Percentiles rank a stretch among this genome's conserved stretches.
Conservation (phyloP, 2,113 vertebrate species). For the Hemichromis elongatus region DNA sequence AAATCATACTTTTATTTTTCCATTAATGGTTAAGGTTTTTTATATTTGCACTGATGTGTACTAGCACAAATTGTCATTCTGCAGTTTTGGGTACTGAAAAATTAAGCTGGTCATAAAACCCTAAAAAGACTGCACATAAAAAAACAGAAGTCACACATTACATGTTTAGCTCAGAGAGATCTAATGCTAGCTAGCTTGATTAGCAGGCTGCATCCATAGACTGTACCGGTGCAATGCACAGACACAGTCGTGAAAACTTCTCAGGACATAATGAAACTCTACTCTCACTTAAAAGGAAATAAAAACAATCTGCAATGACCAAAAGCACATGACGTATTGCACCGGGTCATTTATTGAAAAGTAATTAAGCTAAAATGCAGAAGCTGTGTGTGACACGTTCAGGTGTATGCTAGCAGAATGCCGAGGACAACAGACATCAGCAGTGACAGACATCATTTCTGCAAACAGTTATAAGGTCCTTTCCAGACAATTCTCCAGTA, state of each 20-base stretch:
- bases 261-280: background rate
- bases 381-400: background rate
- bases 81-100: background rate
- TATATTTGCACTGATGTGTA: background rate
- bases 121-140: background rate
- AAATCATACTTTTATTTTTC: background rate
- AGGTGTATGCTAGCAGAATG: background rate
- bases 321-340: background rate
- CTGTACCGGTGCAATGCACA: background rate
- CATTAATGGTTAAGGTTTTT: background rate
- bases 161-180: background rate
- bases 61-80: background rate
- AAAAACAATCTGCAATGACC: background rate
- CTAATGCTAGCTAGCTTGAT: background rate
- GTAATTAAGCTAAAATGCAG: background rate
- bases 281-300: background rate
- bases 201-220: background rate
- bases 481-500: background rate
- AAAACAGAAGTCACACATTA: background rate
- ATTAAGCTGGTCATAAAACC: accelerated
- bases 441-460: background rate
- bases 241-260: background rate
- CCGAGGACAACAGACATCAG: background rate
- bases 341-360: background rate
- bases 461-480: background rate